These are phyloP conservation scores for Lytechinus variegatus DNA, from an alignment of 35 echinoderm and acorn worm genomes.

Conservation along the genomic window DNA sequence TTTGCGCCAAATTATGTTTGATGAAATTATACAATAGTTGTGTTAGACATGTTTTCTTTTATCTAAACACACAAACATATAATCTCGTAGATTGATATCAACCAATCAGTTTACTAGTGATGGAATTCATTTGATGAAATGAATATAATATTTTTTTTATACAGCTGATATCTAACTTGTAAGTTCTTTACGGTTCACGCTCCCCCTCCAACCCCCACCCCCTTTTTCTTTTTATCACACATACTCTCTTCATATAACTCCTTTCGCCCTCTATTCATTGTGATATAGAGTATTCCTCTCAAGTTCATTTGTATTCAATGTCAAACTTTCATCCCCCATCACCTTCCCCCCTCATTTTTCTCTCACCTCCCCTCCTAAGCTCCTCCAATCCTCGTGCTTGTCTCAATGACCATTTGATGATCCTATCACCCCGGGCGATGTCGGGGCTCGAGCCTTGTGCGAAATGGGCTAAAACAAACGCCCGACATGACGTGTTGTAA, in stretches of 20 bases:
- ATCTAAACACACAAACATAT: too few species aligned
- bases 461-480: conserved; percentile 11
- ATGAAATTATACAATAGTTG: too few species aligned
- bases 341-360: background rate
- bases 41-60: too few species aligned
- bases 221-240: background rate
- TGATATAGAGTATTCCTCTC: background rate
- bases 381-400: background rate
- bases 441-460: background rate
- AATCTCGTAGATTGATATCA: too few species aligned
- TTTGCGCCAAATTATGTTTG: too few species aligned
- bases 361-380: background rate
- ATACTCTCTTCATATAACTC: background rate
- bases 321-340: background rate
- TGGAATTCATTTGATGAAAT: too few species aligned
- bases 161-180: too few species aligned
- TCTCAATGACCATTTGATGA: conserved; percentile 2
- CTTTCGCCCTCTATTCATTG: background rate
- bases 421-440: background rate
- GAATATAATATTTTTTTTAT: too few species aligned
- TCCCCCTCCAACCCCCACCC: too few species aligned
- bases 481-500: background rate
- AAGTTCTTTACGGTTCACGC: too few species aligned
- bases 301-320: background rate
- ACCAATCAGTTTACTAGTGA: too few species aligned